Conservation (phyloP, 2,888 invertebrate species). For the Drosophila neonasuta region DNA sequence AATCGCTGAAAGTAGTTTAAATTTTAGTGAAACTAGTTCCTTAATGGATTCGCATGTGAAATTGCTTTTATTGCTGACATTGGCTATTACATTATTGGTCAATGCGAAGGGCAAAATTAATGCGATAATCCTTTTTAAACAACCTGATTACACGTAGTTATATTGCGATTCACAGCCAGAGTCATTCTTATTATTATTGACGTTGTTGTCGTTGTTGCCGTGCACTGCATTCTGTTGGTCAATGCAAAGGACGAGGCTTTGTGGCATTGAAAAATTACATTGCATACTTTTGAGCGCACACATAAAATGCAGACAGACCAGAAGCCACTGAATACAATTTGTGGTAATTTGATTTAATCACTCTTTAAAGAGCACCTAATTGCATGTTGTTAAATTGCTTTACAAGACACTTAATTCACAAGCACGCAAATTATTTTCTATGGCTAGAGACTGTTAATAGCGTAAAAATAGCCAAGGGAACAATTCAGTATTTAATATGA, state of each 20-base stretch:
- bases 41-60: not conserved
- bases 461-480: not conserved
- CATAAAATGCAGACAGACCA: constrained; percentile 3
- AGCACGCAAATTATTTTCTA: constrained; percentile 34
- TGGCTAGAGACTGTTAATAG: constrained; percentile 15
- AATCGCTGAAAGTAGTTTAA: no score
- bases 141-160: constrained; percentile 25
- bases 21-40: no score
- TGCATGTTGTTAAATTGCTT: constrained; percentile 11
- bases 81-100: not conserved
- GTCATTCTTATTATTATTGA: not conserved
- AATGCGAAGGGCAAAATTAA: not conserved
- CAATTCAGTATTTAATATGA: not conserved
- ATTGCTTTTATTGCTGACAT: not conserved
- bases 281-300: constrained; percentile 17
- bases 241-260: constrained; percentile 4
- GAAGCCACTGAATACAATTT: not conserved
- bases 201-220: not conserved
- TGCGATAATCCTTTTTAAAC: constrained; percentile 10
- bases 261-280: constrained; percentile 19
- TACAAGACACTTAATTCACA: constrained; percentile 5
- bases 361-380: constrained; percentile 21
- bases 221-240: not conserved
- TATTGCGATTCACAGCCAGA: constrained; percentile 3
- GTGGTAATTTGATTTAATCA: constrained; percentile 17